These are phyloP conservation scores for Apteryx owenii DNA, from an alignment of 2,113 vertebrate species.

Conservation along the genomic window DNA sequence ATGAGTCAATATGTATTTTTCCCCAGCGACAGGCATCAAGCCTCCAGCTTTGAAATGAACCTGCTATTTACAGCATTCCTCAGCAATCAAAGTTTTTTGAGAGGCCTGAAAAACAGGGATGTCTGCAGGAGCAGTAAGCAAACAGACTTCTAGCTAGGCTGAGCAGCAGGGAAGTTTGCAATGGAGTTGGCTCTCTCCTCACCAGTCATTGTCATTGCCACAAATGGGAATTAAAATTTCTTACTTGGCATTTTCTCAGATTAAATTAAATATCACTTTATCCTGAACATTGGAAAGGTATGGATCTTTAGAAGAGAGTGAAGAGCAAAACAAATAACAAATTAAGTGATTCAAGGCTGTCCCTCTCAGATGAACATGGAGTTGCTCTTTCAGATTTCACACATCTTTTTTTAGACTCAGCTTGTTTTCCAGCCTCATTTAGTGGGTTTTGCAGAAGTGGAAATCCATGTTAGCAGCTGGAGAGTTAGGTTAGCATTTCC, in stretches of 20 bases:
- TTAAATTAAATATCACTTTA: slow-evolving; percentile 64
- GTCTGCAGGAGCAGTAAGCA: neutral
- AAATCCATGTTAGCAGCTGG: neutral
- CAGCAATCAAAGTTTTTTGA: slow-evolving; percentile 8
- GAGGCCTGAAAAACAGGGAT: neutral
- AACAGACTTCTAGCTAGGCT: neutral
- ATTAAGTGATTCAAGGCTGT: neutral
- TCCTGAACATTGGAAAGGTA: slow-evolving; percentile 35
- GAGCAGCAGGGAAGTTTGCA: neutral
- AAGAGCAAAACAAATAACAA: slow-evolving; percentile 38
- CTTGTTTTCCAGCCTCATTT: neutral
- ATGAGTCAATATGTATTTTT: neutral
- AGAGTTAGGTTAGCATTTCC: neutral
- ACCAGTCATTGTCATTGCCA: slow-evolving; percentile 12
- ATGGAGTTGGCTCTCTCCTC: slow-evolving; percentile 9
- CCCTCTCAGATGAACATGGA: neutral
- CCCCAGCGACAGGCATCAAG: neutral
- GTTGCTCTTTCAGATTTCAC: neutral
- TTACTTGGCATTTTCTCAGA: slow-evolving; percentile 51
- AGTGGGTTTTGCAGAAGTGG: neutral
- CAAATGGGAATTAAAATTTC: slow-evolving; percentile 45
- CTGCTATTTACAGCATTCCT: neutral
- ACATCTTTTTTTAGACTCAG: neutral
- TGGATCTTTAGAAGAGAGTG: neutral
- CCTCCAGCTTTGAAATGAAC: neutral